Evolutionary conservation across 2,888 invertebrate genomes (phyloP).

Genomic region (Leucophora obtusa): DNA sequence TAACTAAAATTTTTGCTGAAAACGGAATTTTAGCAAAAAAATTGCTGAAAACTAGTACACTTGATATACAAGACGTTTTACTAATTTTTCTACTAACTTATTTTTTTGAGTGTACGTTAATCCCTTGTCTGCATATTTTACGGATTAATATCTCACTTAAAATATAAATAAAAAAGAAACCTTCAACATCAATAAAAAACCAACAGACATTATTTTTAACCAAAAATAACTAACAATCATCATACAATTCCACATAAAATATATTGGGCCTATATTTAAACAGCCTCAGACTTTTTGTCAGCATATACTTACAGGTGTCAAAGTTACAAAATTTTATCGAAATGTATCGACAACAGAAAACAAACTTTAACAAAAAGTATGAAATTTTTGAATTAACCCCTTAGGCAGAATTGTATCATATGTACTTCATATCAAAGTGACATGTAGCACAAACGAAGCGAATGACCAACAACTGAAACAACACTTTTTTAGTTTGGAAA

Average conservation of each 20-base stretch:
- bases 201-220: neutral
- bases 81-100: no score
- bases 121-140: neutral
- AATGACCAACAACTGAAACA: constrained; percentile 35
- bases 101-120: no score
- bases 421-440: constrained; percentile 50
- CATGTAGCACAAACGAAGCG: constrained; percentile 22
- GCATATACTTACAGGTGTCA: constrained; percentile 60
- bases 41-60: no score
- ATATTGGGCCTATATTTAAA: neutral
- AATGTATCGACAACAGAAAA: constrained; percentile 50
- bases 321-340: constrained; percentile 46
- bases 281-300: constrained; percentile 36
- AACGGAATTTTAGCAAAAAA: no score
- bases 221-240: neutral
- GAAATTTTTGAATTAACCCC: constrained; percentile 18
- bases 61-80: no score
- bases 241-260: neutral
- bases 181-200: neutral
- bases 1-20: no score
- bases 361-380: constrained; percentile 38
- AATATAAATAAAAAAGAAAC: neutral
- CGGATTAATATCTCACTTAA: neutral
- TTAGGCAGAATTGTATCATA: constrained; percentile 45
- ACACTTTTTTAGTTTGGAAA: constrained; percentile 10